Conservation (phyloP, 2,113 vertebrate species). For the Chinchilla lanigera region DNA sequence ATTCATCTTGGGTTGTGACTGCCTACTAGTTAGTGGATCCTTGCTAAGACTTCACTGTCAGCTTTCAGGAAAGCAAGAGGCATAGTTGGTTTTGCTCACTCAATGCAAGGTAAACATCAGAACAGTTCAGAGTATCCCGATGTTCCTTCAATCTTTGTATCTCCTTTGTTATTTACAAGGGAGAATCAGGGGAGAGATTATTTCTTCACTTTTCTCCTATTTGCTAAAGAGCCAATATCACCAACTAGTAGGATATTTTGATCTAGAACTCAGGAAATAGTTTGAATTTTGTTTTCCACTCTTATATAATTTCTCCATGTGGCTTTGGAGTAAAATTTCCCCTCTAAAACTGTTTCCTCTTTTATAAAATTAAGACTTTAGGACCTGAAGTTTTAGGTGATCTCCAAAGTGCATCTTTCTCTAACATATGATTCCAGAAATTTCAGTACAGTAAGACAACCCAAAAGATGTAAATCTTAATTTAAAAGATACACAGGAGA, state of each 20-base stretch:
- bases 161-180: background rate
- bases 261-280: conserved; percentile 11
- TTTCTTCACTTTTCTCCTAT: background rate
- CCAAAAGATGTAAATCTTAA: background rate
- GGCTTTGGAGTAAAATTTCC: background rate
- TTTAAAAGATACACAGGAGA: background rate
- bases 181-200: background rate
- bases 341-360: background rate
- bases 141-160: background rate
- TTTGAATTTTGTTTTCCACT: background rate
- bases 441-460: conserved; percentile 4
- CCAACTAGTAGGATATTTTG: background rate
- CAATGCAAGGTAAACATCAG: background rate
- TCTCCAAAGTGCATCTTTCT: background rate
- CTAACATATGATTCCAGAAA: background rate
- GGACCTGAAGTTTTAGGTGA: background rate
- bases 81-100: background rate
- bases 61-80: background rate
- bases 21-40: background rate
- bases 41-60: background rate
- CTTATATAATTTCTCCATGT: background rate
- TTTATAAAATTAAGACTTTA: background rate
- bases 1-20: background rate
- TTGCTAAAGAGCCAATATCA: background rate
- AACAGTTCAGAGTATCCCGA: background rate